Conservation (phyloP, 2,888 invertebrate genomes). For the Drosophila macrothrix region DNA sequence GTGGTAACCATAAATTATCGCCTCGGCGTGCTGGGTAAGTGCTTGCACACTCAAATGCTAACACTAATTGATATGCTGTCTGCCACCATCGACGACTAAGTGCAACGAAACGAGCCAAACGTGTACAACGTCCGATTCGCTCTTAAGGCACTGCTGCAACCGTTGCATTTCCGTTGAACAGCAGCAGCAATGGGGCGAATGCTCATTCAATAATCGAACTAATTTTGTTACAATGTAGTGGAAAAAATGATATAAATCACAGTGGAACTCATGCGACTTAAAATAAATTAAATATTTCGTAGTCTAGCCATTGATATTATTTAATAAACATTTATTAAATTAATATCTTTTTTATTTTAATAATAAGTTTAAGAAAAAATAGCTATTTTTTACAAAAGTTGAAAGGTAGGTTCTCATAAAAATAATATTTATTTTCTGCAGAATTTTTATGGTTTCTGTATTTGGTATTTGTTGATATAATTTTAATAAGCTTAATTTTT, state of each 20-base stretch:
- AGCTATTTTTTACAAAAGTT: too few species aligned
- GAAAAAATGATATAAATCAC: conserved; percentile 27
- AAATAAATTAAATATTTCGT: not conserved
- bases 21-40: conserved; percentile 92
- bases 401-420: not conserved
- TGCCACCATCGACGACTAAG: conserved; percentile 47
- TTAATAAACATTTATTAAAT: not conserved
- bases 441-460: not conserved
- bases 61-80: conserved; percentile 75
- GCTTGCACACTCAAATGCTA: conserved; percentile 57
- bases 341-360: not conserved
- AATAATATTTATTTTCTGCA: not conserved
- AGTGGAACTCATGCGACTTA: conserved; percentile 15
- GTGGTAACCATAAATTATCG: conserved; percentile 95
- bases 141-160: conserved; percentile 52
- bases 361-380: too few species aligned
- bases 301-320: not conserved
- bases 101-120: conserved; percentile 54
- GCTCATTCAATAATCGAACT: conserved; percentile 61
- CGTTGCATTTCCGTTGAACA: conserved; percentile 57
- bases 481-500: not conserved
- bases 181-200: conserved; percentile 31
- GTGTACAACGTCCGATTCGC: conserved; percentile 34
- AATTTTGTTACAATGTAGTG: conserved; percentile 52
- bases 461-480: not conserved